phyloP scores from a whole-genome alignment of 2,888 invertebrate species.

The Drosophila affinis region DNA sequence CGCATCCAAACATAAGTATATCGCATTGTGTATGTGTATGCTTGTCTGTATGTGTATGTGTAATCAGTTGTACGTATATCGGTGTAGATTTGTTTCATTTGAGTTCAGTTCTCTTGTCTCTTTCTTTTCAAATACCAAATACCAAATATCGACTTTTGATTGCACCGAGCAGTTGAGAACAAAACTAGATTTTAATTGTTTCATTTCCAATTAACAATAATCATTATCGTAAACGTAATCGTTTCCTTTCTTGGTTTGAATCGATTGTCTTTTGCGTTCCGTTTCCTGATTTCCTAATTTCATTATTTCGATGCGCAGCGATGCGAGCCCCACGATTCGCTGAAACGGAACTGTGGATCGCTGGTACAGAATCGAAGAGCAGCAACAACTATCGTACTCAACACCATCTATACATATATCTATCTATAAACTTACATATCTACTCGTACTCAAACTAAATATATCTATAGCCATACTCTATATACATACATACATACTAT shows the following conservation, averaged over 20 bases:
- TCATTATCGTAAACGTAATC: slow-evolving; percentile 27
- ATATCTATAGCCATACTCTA: slow-evolving; percentile 42
- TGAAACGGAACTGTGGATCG: neutral
- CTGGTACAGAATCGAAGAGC: slow-evolving; percentile 28
- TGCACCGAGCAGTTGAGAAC: slow-evolving; percentile 32
- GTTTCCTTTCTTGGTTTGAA: slow-evolving; percentile 17
- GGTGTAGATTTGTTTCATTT: slow-evolving; percentile 38
- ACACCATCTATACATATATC: slow-evolving; percentile 42
- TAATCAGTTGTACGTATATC: slow-evolving; percentile 48
- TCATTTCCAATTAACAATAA: slow-evolving; percentile 24
- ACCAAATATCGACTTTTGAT: neutral
- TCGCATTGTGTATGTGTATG: slow-evolving; percentile 56
- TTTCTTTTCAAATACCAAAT: neutral
- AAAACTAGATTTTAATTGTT: slow-evolving; percentile 13
- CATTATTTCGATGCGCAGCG: slow-evolving; percentile 18
- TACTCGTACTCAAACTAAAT: slow-evolving; percentile 9
- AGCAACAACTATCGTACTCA: slow-evolving; percentile 40
- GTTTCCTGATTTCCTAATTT: slow-evolving; percentile 17
- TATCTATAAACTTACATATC: slow-evolving; percentile 35
- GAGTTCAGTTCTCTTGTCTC: neutral
- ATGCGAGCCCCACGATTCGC: slow-evolving; percentile 12
- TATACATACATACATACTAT: slow-evolving; percentile 13
- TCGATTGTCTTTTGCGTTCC: slow-evolving; percentile 13
- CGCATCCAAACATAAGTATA: slow-evolving; percentile 39
- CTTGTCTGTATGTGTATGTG: slow-evolving; percentile 54